These are phyloP conservation scores for Endomychus coccineus DNA, from an alignment of 2,888 invertebrate species.

Conservation along the genomic window DNA sequence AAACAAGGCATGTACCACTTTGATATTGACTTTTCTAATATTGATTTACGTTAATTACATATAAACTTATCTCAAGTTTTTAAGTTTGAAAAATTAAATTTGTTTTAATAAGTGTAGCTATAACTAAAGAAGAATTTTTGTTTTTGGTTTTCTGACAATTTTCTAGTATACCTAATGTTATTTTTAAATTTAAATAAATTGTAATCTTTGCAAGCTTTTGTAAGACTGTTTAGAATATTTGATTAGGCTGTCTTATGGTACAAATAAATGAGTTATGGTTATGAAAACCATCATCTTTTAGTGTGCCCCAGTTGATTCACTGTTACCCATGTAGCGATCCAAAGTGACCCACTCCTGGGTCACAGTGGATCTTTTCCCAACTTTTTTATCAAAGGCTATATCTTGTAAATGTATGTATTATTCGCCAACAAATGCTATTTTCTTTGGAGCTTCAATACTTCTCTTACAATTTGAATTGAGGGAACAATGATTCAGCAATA, in stretches of 20 bases:
- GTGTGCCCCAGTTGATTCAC: conserved; percentile 1
- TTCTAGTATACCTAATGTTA: background rate
- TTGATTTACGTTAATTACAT: conserved; percentile 8
- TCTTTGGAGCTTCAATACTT: background rate
- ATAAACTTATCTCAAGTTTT: background rate
- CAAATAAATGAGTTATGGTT: background rate
- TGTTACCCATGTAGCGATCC: conserved; percentile 1
- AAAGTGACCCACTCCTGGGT: conserved; percentile 16
- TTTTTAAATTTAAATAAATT: background rate
- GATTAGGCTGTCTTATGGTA: background rate
- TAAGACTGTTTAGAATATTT: background rate
- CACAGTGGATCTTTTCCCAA: conserved; percentile 16
- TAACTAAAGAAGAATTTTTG: background rate
- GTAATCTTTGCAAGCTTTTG: background rate
- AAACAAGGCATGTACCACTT: conserved; percentile 21
- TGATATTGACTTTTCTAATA: conserved; percentile 21
- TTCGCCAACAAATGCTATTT: background rate
- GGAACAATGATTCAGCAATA: background rate
- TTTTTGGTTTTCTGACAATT: background rate
- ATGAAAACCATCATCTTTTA: background rate
- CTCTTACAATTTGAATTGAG: background rate
- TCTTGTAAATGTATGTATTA: background rate
- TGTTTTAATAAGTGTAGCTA: no score
- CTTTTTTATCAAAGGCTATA: conserved; percentile 15
- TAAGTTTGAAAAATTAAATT: background rate